phyloP scores from a whole-genome alignment of 2,888 invertebrate species.

The Eilema griseolum region DNA sequence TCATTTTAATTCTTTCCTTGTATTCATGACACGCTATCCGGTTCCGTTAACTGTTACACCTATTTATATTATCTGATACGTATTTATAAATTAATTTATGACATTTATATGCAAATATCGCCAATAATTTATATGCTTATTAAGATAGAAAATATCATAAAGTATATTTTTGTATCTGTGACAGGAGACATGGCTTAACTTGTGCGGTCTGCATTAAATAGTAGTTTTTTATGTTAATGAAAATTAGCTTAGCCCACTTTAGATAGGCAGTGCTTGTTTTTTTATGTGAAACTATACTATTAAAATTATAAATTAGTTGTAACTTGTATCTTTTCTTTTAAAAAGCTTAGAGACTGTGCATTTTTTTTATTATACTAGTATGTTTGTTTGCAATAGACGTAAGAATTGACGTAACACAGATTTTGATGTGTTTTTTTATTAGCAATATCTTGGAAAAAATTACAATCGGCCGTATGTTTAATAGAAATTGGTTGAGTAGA shows the following conservation, averaged over 20 bases:
- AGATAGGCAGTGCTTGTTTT: not conserved
- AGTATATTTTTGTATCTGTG: slow-evolving; percentile 12
- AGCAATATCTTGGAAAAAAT: too few relatives aligned
- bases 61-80: not conserved
- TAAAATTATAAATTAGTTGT: too few relatives aligned
- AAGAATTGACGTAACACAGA: too few relatives aligned
- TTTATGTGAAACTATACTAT: not conserved
- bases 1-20: slow-evolving; percentile 14
- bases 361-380: too few relatives aligned
- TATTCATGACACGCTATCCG: slow-evolving; percentile 17
- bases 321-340: too few relatives aligned
- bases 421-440: too few relatives aligned
- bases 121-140: slow-evolving; percentile 6
- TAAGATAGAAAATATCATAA: slow-evolving; percentile 11
- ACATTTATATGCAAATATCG: slow-evolving; percentile 12
- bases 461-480: too few relatives aligned
- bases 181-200: slow-evolving; percentile 6
- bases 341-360: too few relatives aligned
- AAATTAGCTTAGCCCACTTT: slow-evolving; percentile 13
- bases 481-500: too few relatives aligned
- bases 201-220: slow-evolving; percentile 3
- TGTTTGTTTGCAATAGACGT: too few relatives aligned
- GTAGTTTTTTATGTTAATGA: slow-evolving; percentile 12
- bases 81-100: slow-evolving; percentile 3
- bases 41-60: slow-evolving; percentile 14